These are phyloP conservation scores for Corythoichthys intestinalis DNA, from an alignment of 2,113 vertebrate species.

Conservation along the genomic window DNA sequence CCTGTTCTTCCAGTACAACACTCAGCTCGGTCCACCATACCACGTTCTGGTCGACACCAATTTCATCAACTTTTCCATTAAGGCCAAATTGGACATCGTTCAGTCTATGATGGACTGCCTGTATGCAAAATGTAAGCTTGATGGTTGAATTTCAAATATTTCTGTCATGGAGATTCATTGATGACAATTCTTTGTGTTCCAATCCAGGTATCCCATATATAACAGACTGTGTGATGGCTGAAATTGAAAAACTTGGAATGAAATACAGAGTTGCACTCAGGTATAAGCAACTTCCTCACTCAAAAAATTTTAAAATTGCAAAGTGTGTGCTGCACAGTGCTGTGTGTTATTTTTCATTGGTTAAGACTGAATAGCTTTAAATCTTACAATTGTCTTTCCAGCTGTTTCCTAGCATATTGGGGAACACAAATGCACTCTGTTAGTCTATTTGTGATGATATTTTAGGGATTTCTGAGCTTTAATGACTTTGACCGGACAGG, in stretches of 20 bases:
- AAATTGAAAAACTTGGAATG: constrained; percentile 96
- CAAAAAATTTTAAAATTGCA: not conserved
- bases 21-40: constrained; percentile 93
- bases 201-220: constrained; percentile 90
- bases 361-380: not conserved
- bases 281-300: constrained; percentile 61
- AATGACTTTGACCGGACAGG: too few relatives aligned
- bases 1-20: constrained; percentile 98
- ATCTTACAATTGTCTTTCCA: not conserved
- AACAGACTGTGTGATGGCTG: constrained; percentile 98
- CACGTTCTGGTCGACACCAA: constrained; percentile 95
- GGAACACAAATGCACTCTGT: not conserved
- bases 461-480: too few relatives aligned
- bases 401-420: not conserved
- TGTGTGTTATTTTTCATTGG: too few relatives aligned
- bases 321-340: too few relatives aligned
- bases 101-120: constrained; percentile 99
- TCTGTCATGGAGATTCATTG: not conserved
- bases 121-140: constrained; percentile 91
- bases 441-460: too few relatives aligned
- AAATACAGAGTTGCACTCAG: constrained; percentile 94
- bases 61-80: constrained; percentile 99
- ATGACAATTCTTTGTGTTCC: constrained; percentile 12
- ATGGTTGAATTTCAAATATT: not conserved
- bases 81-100: constrained; percentile 94